Evolutionary conservation across 2,113 vertebrate genomes (phyloP).

Genomic region (Phalacrocorax pelagicus): DNA sequence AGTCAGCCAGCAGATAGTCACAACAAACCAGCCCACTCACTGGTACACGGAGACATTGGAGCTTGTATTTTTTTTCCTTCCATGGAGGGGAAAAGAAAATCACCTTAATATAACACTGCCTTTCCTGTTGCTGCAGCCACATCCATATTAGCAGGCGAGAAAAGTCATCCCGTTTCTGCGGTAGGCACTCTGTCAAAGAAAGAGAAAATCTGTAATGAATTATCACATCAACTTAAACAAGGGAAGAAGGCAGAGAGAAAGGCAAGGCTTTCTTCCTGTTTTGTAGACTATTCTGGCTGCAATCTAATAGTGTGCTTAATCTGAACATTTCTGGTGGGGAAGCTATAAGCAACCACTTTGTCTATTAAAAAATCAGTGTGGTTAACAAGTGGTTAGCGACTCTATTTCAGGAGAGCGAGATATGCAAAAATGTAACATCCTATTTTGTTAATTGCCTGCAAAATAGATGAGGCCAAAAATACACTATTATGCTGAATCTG

Average conservation of each 20-base stretch:
- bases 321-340: conserved; percentile 70
- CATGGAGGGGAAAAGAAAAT: conserved; percentile 44
- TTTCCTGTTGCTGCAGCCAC: conserved; percentile 52
- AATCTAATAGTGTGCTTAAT: conserved; percentile 55
- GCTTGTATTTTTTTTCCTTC: conserved; percentile 45
- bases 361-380: conserved; percentile 74
- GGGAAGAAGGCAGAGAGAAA: conserved; percentile 61
- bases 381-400: conserved; percentile 78
- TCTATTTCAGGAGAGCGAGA: conserved; percentile 68
- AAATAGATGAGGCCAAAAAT: conserved; percentile 52
- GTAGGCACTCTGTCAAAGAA: conserved; percentile 83
- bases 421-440: conserved; percentile 64
- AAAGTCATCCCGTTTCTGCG: conserved; percentile 89
- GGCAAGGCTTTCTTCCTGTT: conserved; percentile 70
- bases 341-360: conserved; percentile 54
- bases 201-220: conserved; percentile 78
- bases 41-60: conserved; percentile 10
- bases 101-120: conserved; percentile 64
- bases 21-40: conserved; percentile 71
- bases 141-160: conserved; percentile 86
- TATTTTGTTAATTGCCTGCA: conserved; percentile 68
- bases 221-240: conserved; percentile 68
- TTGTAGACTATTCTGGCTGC: conserved; percentile 63
- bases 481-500: conserved; percentile 35
- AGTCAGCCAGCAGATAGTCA: conserved; percentile 71